A percentile compares a stretch with the other conserved stretches of the same genome.
These are phyloP conservation scores for Galerucella pusilla DNA, from an alignment of 2,888 invertebrate genomes.

Conservation along the genomic window DNA sequence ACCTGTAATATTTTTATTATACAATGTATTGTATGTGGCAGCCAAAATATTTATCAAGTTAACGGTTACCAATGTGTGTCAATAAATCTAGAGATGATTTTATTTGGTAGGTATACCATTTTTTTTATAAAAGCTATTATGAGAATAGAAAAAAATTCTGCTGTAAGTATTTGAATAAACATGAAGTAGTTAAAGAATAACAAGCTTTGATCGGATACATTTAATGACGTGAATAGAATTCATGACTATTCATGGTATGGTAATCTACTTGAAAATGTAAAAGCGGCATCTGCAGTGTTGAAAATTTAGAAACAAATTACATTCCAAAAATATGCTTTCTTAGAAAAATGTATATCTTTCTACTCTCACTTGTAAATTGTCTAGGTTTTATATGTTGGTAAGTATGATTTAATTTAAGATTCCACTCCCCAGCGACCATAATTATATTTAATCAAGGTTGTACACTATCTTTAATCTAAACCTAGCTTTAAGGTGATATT, in stretches of 20 bases:
- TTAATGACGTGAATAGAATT: slow-evolving; percentile 26
- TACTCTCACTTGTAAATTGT: neutral
- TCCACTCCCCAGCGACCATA: no score
- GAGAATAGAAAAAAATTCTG: slow-evolving; percentile 17
- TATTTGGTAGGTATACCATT: slow-evolving; percentile 10
- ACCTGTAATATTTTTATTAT: slow-evolving; percentile 5
- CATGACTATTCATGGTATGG: slow-evolving; percentile 32
- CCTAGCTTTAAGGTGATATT: no score
- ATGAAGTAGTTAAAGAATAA: slow-evolving; percentile 24
- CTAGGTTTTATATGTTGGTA: no score
- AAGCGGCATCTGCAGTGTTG: slow-evolving; percentile 3
- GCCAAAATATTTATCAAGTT: neutral
- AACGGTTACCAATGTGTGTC: neutral
- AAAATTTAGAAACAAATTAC: slow-evolving; percentile 1
- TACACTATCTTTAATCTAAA: no score
- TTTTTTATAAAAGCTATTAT: neutral
- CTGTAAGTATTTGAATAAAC: slow-evolving; percentile 19
- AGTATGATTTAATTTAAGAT: no score
- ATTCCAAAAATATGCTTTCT: neutral
- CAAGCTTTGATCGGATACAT: slow-evolving; percentile 29
- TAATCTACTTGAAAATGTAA: slow-evolving; percentile 25
- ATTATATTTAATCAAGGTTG: no score
- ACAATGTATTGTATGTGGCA: neutral
- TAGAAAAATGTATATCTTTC: neutral
- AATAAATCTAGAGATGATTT: slow-evolving; percentile 9